Percentiles rank a stretch among this genome's conserved stretches.
Conservation (phyloP, 2,797 vertebrate genomes). For the Poeciliopsis presidionis region DNA sequence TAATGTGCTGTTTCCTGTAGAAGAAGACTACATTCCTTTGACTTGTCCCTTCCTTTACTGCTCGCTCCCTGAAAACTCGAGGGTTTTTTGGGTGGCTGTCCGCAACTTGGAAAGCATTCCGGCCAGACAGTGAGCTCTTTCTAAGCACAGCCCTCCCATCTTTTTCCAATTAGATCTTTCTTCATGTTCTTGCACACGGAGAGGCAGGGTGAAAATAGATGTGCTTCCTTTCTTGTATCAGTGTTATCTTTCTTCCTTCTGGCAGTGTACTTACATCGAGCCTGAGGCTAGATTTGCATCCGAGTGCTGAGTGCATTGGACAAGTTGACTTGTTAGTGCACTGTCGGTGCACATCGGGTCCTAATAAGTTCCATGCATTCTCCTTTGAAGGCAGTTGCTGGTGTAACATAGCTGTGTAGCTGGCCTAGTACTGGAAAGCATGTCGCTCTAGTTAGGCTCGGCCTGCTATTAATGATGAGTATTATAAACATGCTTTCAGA, state of each 20-base stretch:
- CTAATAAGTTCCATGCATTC: slow-evolving; percentile 73
- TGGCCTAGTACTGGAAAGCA: slow-evolving; percentile 68
- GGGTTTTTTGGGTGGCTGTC: slow-evolving; percentile 68
- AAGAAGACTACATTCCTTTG: slow-evolving; percentile 71
- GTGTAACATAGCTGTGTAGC: slow-evolving; percentile 60
- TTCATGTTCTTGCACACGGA: slow-evolving; percentile 2
- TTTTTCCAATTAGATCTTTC: slow-evolving; percentile 16
- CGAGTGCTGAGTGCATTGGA: slow-evolving; percentile 57
- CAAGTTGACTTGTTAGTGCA: slow-evolving; percentile 67
- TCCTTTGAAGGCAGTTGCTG: slow-evolving; percentile 49
- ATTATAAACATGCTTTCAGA: slow-evolving; percentile 83
- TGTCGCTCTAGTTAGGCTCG: slow-evolving; percentile 72
- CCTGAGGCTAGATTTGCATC: slow-evolving; percentile 30
- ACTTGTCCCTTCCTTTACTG: slow-evolving; percentile 66
- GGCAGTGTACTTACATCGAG: slow-evolving; percentile 12
- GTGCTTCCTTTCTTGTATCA: slow-evolving; percentile 6
- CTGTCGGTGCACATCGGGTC: slow-evolving; percentile 63
- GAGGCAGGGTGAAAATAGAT: slow-evolving; percentile 15
- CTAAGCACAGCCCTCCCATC: slow-evolving; percentile 8
- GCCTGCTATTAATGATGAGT: slow-evolving; percentile 84
- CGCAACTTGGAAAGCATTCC: slow-evolving; percentile 49
- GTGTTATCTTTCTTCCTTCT: slow-evolving; percentile 10
- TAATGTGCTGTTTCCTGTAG: slow-evolving; percentile 80
- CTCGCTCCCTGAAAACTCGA: slow-evolving; percentile 59
- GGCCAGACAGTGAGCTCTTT: slow-evolving; percentile 43